Evolutionary conservation across 1,140 invertebrate species (phyloP).

Genomic region (Eufriesea mexicana): DNA sequence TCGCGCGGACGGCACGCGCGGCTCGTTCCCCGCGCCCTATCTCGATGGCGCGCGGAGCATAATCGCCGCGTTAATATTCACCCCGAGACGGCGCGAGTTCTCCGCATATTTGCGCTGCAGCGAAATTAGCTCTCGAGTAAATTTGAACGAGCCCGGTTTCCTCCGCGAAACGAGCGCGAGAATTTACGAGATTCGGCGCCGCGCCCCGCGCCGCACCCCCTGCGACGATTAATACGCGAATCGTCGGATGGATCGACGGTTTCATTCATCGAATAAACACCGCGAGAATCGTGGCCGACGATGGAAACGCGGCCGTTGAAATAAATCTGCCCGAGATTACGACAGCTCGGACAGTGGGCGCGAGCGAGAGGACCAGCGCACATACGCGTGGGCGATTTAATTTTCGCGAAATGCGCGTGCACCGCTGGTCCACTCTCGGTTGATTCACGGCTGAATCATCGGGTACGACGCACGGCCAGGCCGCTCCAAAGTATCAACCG

Average conservation of each 20-base stretch:
- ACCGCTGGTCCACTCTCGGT: neutral
- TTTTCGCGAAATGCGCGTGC: slow-evolving; percentile 40
- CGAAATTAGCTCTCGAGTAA: slow-evolving; percentile 1
- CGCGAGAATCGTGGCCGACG: neutral
- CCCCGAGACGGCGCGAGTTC: neutral
- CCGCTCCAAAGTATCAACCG: slow-evolving; percentile 29
- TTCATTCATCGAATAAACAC: slow-evolving; percentile 44
- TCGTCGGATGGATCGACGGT: neutral
- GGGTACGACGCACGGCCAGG: neutral
- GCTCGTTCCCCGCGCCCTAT: neutral
- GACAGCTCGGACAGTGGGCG: slow-evolving; percentile 8
- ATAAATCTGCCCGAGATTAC: slow-evolving; percentile 52
- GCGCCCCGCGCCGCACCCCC: neutral
- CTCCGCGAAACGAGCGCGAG: neutral
- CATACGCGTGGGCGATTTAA: slow-evolving; percentile 55
- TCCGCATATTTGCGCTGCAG: neutral
- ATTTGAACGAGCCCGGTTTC: slow-evolving; percentile 3
- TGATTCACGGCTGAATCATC: slow-evolving; percentile 63
- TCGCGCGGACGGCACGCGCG: neutral
- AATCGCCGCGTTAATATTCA: slow-evolving; percentile 37
- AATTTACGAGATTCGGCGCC: neutral
- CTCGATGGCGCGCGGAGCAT: neutral
- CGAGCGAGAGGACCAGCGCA: neutral
- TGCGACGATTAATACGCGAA: slow-evolving; percentile 10
- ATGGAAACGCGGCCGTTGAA: slow-evolving; percentile 11